A percentile compares a stretch with the other conserved stretches of the same genome.
Conservation (phyloP, 1,140 invertebrate genomes). For the Drosophila serrata region DNA sequence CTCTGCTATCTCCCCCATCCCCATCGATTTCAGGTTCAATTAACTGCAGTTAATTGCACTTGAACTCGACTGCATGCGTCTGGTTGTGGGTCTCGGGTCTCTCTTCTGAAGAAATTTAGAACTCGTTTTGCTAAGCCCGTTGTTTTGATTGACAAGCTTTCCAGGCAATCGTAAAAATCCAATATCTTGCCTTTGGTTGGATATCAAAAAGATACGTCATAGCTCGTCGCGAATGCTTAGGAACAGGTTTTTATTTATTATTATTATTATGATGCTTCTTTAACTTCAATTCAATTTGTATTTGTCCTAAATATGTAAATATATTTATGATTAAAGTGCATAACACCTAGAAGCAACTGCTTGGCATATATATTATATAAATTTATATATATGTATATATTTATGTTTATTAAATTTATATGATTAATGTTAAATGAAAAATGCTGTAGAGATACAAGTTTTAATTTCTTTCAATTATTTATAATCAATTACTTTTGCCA, state of each 20-base stretch:
- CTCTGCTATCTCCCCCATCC: slow-evolving; percentile 1
- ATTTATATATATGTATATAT: too few species aligned
- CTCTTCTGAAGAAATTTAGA: slow-evolving; percentile 30
- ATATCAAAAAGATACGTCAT: slow-evolving; percentile 6
- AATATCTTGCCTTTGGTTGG: slow-evolving; percentile 1
- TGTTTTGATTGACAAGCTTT: slow-evolving; percentile 37
- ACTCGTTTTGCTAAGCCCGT: slow-evolving; percentile 38
- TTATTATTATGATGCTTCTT: slow-evolving; percentile 16
- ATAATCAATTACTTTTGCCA: neutral
- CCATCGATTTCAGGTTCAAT: slow-evolving; percentile 32
- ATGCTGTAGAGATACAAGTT: neutral
- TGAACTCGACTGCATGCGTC: slow-evolving; percentile 12
- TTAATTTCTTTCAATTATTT: neutral
- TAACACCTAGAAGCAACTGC: too few species aligned
- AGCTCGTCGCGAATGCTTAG: neutral
- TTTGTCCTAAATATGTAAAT: slow-evolving; percentile 5
- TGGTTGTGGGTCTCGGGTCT: neutral
- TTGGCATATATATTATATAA: too few species aligned
- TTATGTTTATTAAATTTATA: too few species aligned
- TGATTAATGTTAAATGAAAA: neutral
- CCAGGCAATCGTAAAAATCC: slow-evolving; percentile 5
- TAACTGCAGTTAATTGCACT: slow-evolving; percentile 33
- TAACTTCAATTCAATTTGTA: neutral
- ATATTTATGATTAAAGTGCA: neutral
- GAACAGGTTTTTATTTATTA: slow-evolving; percentile 30